Conservation (phyloP, 2,888 invertebrate species). For the Parnassius glacialis region DNA sequence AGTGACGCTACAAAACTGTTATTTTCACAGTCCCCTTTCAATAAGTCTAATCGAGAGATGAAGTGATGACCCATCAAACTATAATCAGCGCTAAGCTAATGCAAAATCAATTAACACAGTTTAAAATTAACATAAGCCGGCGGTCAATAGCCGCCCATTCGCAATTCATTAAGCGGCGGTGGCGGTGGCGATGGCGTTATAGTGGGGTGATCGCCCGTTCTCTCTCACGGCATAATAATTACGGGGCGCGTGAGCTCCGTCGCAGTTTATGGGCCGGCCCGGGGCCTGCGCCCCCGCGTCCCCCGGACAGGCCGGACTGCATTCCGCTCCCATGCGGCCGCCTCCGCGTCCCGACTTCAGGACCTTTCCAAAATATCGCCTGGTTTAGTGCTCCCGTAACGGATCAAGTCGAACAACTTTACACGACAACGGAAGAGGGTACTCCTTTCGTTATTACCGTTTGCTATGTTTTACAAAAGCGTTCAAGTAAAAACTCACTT, state of each 20-base stretch:
- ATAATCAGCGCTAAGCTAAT: too few species aligned
- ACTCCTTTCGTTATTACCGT: too few species aligned
- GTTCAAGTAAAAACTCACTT: too few species aligned
- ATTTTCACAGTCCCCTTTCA: too few species aligned
- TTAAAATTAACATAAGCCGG: background rate
- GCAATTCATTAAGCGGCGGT: slow-evolving; percentile 21
- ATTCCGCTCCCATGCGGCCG: slow-evolving; percentile 80
- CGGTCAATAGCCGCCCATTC: background rate
- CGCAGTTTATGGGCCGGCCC: slow-evolving; percentile 62
- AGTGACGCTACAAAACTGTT: too few species aligned
- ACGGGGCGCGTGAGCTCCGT: slow-evolving; percentile 46
- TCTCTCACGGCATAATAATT: slow-evolving; percentile 64
- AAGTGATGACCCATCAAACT: too few species aligned
- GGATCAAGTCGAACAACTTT: too few species aligned
- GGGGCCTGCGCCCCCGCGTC: slow-evolving; percentile 42
- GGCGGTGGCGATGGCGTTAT: slow-evolving; percentile 7
- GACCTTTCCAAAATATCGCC: slow-evolving; percentile 72
- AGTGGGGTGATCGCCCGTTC: slow-evolving; percentile 63
- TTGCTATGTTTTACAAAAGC: too few species aligned
- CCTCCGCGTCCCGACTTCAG: slow-evolving; percentile 56
- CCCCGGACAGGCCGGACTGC: slow-evolving; percentile 64
- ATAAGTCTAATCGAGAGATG: too few species aligned
- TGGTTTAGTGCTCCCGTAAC: slow-evolving; percentile 54
- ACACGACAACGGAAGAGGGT: too few species aligned
- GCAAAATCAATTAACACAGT: background rate